A percentile compares a stretch with the other conserved stretches of the same genome.
phyloP scores from a whole-genome alignment of 2,888 invertebrate species.

The Eristalis tenax region DNA sequence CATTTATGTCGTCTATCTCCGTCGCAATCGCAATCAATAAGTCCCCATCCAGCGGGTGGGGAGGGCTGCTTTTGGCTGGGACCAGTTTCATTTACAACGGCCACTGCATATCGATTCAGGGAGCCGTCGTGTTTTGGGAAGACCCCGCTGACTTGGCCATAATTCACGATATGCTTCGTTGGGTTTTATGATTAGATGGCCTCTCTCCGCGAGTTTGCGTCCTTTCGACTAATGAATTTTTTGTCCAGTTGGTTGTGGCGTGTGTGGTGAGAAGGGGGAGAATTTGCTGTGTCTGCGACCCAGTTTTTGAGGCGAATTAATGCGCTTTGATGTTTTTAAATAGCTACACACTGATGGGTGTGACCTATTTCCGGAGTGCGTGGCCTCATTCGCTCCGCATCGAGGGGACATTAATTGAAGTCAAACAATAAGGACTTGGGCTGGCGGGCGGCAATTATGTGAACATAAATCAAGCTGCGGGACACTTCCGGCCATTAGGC shows the following conservation, averaged over 20 bases:
- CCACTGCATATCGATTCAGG: constrained; percentile 25
- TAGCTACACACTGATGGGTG: not conserved
- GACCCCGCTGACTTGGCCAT: constrained; percentile 27
- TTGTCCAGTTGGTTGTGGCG: not conserved
- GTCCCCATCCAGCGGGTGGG: not conserved
- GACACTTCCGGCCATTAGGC: constrained; percentile 2
- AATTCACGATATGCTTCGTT: constrained; percentile 40
- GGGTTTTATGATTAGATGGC: constrained; percentile 30
- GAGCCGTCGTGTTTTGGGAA: not conserved
- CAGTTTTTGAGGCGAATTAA: constrained; percentile 3
- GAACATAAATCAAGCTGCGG: not conserved
- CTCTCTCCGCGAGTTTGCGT: not conserved
- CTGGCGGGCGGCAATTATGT: not conserved
- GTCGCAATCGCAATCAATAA: constrained; percentile 42
- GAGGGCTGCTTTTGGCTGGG: not conserved
- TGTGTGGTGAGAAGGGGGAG: not conserved
- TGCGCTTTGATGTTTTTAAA: constrained; percentile 36
- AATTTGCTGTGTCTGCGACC: constrained; percentile 5
- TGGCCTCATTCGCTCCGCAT: not conserved
- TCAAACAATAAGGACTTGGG: not conserved
- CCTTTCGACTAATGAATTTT: not conserved
- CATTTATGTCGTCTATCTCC: constrained; percentile 31
- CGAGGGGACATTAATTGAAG: constrained; percentile 16
- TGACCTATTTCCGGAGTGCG: constrained; percentile 27
- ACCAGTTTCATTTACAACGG: not conserved